These are phyloP conservation scores for Stichopus horrens DNA, from an alignment of 53 echinoderm and acorn worm species.

Conservation along the genomic window DNA sequence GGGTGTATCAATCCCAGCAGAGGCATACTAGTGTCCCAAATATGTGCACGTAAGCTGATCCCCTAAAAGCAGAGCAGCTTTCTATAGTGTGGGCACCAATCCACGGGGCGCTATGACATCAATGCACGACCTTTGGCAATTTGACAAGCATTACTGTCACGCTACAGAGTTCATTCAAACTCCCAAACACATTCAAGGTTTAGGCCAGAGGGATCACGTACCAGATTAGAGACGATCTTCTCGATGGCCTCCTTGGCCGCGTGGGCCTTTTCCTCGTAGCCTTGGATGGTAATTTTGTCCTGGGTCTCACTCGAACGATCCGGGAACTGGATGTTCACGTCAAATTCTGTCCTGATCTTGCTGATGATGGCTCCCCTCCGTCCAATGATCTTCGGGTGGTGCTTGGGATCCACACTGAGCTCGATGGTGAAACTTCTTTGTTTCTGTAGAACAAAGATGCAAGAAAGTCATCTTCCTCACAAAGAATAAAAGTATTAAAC, in stretches of 20 bases:
- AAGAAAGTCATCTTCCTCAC: not conserved
- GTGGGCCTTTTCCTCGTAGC: slow-evolving; percentile 83
- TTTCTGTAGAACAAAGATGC: slow-evolving; percentile 49
- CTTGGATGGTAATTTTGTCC: slow-evolving; percentile 71
- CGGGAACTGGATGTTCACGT: slow-evolving; percentile 96
- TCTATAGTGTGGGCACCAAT: no score
- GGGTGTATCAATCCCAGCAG: no score
- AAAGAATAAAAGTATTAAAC: no score
- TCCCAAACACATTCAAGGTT: not conserved
- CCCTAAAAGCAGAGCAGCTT: no score
- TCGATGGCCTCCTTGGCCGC: slow-evolving; percentile 83
- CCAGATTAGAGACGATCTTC: slow-evolving; percentile 84
- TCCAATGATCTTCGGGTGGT: slow-evolving; percentile 99
- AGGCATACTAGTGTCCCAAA: no score
- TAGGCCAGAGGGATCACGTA: slow-evolving; percentile 34
- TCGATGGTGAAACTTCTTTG: slow-evolving; percentile 68
- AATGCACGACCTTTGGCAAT: no score
- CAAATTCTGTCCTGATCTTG: slow-evolving; percentile 81
- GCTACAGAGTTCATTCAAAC: not conserved
- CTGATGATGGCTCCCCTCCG: slow-evolving; percentile 80
- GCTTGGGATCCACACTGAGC: slow-evolving; percentile 68
- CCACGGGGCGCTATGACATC: no score
- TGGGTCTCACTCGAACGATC: slow-evolving; percentile 64
- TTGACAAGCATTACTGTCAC: no score
- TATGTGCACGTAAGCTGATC: no score